Conservation (phyloP, 2,888 invertebrate species). For the Caradrina clavipalpis region DNA sequence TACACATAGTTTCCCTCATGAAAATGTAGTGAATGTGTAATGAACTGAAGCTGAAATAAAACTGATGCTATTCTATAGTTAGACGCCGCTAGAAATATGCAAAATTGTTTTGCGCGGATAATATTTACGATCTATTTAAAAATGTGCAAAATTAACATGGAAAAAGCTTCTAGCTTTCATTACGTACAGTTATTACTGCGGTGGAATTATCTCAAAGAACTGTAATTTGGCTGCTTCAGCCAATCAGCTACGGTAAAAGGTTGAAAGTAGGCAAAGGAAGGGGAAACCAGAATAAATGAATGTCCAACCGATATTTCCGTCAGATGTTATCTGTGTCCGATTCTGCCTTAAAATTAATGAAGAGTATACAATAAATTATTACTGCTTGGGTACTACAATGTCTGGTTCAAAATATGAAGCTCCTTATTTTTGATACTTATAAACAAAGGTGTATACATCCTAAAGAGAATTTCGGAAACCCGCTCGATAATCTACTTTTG, state of each 20-base stretch:
- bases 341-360: conserved; percentile 20
- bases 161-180: conserved; percentile 8
- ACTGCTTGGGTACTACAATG: background rate
- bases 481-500: background rate
- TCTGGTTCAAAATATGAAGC: background rate
- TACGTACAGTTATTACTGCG: conserved; percentile 15
- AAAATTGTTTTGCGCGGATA: conserved; percentile 22
- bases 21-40: conserved; percentile 58
- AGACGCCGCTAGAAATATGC: conserved; percentile 26
- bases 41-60: conserved; percentile 45
- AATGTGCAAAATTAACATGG: conserved; percentile 7
- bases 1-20: conserved; percentile 48
- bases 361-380: background rate
- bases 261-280: conserved; percentile 10
- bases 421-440: conserved; percentile 4
- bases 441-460: background rate
- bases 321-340: conserved; percentile 31
- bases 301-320: conserved; percentile 18
- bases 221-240: conserved; percentile 21
- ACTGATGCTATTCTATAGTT: conserved; percentile 22
- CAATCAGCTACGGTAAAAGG: conserved; percentile 31
- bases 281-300: conserved; percentile 15
- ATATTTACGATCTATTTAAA: conserved; percentile 24
- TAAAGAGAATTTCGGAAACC: background rate
- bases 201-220: conserved; percentile 36